These are phyloP conservation scores for Desoria tigrina DNA, from an alignment of 2,888 invertebrate genomes.

Conservation along the genomic window DNA sequence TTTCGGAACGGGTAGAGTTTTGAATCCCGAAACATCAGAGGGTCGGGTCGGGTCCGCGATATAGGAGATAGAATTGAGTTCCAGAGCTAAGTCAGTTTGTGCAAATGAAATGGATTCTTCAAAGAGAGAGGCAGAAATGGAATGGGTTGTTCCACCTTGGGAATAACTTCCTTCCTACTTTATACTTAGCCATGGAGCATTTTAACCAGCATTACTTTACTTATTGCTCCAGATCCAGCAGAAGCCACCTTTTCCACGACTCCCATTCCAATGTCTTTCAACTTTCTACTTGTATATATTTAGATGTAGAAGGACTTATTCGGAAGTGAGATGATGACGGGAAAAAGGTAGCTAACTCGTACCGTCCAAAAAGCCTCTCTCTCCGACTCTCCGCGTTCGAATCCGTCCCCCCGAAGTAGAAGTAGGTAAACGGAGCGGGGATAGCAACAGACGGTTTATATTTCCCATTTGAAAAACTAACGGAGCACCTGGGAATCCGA, in stretches of 20 bases:
- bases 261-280: neutral
- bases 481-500: conserved; percentile 1
- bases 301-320: neutral
- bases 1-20: no score
- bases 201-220: conserved; percentile 1
- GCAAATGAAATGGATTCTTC: conserved; percentile 37
- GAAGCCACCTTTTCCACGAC: conserved; percentile 1
- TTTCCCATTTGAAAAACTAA: conserved; percentile 3
- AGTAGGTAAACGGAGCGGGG: neutral
- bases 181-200: conserved; percentile 5
- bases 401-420: neutral
- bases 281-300: neutral
- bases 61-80: neutral
- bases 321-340: conserved; percentile 2
- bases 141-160: conserved; percentile 30
- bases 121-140: conserved; percentile 29
- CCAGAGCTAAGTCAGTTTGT: conserved; percentile 19
- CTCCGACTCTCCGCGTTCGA: no score
- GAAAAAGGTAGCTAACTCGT: neutral
- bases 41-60: no score
- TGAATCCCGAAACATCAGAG: no score
- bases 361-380: no score
- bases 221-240: neutral
- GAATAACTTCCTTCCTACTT: conserved; percentile 16
- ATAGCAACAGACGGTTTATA: neutral